Percentiles rank a stretch among this genome's conserved stretches.
Conservation (phyloP, 2,888 invertebrate species). For the Leucozona laternaria region DNA sequence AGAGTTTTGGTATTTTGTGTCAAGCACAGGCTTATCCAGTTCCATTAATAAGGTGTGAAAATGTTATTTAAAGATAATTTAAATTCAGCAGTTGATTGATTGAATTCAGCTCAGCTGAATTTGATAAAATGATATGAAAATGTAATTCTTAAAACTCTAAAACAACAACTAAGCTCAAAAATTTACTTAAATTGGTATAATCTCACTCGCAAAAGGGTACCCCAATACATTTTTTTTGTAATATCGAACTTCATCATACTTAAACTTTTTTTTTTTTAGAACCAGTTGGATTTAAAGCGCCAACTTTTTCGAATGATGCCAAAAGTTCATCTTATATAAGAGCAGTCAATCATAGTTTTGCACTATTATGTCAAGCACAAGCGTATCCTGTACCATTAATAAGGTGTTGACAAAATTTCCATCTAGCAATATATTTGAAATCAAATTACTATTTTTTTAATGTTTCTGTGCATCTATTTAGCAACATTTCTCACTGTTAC, state of each 20-base stretch:
- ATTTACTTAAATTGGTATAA: not conserved
- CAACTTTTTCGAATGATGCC: slow-evolving; percentile 84
- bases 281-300: slow-evolving; percentile 87
- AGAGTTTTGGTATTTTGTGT: slow-evolving; percentile 77
- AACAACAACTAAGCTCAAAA: too few relatives aligned
- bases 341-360: slow-evolving; percentile 55
- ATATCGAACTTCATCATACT: slow-evolving; percentile 20
- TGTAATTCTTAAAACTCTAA: not conserved
- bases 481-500: not conserved
- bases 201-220: slow-evolving; percentile 3
- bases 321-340: slow-evolving; percentile 73
- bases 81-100: slow-evolving; percentile 1
- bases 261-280: slow-evolving; percentile 83
- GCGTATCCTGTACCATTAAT: slow-evolving; percentile 84
- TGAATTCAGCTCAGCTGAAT: slow-evolving; percentile 31
- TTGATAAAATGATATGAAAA: not conserved
- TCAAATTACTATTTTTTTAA: too few relatives aligned
- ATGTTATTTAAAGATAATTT: not conserved
- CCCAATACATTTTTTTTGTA: slow-evolving; percentile 28
- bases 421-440: not conserved
- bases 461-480: not conserved
- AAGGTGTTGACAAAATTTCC: slow-evolving; percentile 79
- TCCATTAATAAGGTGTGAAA: slow-evolving; percentile 83
- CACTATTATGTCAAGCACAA: slow-evolving; percentile 83
- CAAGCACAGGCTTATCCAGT: slow-evolving; percentile 85